phyloP scores from a whole-genome alignment of 1,140 invertebrate genomes.

The Delia radicum region DNA sequence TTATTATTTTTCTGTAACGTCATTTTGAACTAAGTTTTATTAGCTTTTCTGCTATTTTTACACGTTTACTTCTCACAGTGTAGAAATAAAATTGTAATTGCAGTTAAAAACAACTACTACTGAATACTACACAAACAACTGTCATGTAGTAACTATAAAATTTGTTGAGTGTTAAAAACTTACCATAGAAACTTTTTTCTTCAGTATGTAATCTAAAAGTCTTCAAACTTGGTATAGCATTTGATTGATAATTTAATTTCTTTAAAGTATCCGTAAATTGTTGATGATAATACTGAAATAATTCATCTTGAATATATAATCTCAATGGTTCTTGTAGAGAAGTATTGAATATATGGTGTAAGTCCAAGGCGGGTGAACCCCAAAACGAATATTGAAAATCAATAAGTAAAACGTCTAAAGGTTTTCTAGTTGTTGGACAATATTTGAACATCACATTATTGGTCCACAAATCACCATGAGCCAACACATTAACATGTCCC shows the following conservation, averaged over 20 bases:
- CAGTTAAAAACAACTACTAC: no score
- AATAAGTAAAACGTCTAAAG: slow-evolving; percentile 57
- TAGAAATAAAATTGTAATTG: no score
- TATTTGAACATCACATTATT: slow-evolving; percentile 71
- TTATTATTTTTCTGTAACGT: no score
- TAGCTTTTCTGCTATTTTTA: no score
- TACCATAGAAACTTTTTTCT: slow-evolving; percentile 47
- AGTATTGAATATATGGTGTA: slow-evolving; percentile 52
- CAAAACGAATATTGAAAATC: slow-evolving; percentile 54
- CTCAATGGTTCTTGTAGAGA: slow-evolving; percentile 44
- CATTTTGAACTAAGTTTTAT: no score
- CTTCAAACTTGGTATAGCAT: slow-evolving; percentile 41
- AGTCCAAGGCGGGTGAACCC: slow-evolving; percentile 50
- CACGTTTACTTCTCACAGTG: no score
- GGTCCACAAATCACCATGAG: slow-evolving; percentile 68
- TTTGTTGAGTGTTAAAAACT: slow-evolving; percentile 11
- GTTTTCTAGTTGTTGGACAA: slow-evolving; percentile 51
- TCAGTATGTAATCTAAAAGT: slow-evolving; percentile 42
- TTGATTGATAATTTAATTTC: slow-evolving; percentile 39
- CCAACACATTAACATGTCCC: slow-evolving; percentile 63
- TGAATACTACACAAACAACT: no score
- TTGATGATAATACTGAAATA: slow-evolving; percentile 45
- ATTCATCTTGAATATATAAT: slow-evolving; percentile 35
- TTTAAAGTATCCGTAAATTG: slow-evolving; percentile 38
- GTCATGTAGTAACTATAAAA: background rate